These are phyloP conservation scores for Paramormyrops kingsleyae DNA, from an alignment of 2,113 vertebrate genomes.

Conservation along the genomic window DNA sequence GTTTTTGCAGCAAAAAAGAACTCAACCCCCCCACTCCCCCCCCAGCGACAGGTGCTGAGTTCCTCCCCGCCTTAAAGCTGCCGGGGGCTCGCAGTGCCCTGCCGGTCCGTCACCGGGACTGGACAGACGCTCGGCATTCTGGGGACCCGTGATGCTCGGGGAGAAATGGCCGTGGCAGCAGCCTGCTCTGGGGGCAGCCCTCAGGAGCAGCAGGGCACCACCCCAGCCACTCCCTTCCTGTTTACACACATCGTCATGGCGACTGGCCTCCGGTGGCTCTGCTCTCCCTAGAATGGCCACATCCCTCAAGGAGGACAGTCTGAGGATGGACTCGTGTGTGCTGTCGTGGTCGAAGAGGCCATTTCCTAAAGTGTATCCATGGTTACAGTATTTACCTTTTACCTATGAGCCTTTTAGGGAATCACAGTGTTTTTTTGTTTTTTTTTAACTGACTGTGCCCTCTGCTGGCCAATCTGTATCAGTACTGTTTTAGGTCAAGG, in stretches of 20 bases:
- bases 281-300: conserved; percentile 53
- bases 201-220: conserved; percentile 28
- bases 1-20: conserved; percentile 49
- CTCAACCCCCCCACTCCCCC: conserved; percentile 49
- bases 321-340: conserved; percentile 51
- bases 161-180: conserved; percentile 55
- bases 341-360: conserved; percentile 48
- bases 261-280: conserved; percentile 53
- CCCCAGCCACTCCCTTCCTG: conserved; percentile 60
- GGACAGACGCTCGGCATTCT: conserved; percentile 67
- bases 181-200: background rate
- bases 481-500: conserved; percentile 36
- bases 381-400: conserved; percentile 65
- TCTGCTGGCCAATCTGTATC: conserved; percentile 54
- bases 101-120: conserved; percentile 90
- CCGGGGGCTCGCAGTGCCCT: conserved; percentile 75
- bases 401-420: conserved; percentile 56
- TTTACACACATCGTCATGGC: conserved; percentile 47
- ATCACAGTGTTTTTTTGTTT: conserved; percentile 36
- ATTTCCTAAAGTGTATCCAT: conserved; percentile 44
- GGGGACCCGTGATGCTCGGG: conserved; percentile 66
- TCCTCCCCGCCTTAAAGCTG: conserved; percentile 95
- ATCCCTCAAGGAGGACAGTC: conserved; percentile 47
- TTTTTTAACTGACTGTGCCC: conserved; percentile 60
- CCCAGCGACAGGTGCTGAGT: conserved; percentile 60